Base-by-base conservation (phyloP, 2,888 invertebrate species). In the Ctenicera cuprea region DNA sequence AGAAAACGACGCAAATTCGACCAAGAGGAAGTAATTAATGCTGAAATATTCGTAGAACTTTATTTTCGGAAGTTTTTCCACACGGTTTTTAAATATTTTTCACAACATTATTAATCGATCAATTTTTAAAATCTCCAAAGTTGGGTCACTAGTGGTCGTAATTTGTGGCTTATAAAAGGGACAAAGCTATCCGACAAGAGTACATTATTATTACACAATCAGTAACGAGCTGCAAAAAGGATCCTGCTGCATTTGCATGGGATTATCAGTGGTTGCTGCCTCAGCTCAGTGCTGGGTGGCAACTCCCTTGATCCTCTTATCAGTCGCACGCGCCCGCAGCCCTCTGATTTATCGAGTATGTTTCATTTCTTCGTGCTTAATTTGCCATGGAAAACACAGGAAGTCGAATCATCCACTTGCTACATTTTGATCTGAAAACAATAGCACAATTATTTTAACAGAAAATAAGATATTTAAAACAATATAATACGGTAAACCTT, bases 251-350 rank as follows among this genome's bases (percentile, higher is more conserved):
- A 74, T 74, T 74, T 74, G 74, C 74, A 74, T 74, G 71, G 45
- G 71, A 74, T 74, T 74, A 74, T 74, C 71, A 48, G 68, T 71
- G 67, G 50, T 71, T 74, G 74, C 74, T 71, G 66, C 63, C 66
- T 74, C 74, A 74, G 74, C 74, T 74, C 67, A 57, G 57, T 71
- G 62, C 45, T 54, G 65, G 67, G 41, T 71, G 57, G 74, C 62
- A 70, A 62, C 66, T 57, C 65, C 62, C 66, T 65, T 71, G 66
- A 74, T 74, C 71, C 74, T 71, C 71, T 74, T 74, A 74, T 74
- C 71, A 74, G 74, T 61, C 65, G 66, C 74, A 74, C 74, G 70
- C 71, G 74, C 74, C 74, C 74, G 66, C 74, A 74, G 71, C 66
- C 65, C 62, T 12, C 66, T 74, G 74, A 74, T 74, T 74, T 74